phyloP scores from a whole-genome alignment of 2,113 vertebrate species.

The Pseudopodoces humilis region DNA sequence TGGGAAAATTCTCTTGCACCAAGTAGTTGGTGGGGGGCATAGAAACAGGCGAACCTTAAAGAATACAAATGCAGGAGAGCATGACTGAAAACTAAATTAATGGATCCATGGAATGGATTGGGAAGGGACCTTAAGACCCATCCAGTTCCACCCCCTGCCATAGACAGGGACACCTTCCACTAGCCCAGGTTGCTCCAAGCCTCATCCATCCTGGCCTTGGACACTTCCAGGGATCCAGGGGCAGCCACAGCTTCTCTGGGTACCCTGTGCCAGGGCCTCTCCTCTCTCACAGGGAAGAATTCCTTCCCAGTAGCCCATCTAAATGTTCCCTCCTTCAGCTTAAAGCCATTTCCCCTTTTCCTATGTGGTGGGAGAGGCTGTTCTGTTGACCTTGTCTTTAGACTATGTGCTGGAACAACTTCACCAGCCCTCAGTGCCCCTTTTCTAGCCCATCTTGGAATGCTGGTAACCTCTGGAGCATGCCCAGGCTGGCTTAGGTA shows the following conservation, averaged over 20 bases:
- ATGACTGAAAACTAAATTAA: background rate
- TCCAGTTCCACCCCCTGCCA: background rate
- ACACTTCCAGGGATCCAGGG: background rate
- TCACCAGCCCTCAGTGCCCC: background rate
- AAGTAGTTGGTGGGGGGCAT: background rate
- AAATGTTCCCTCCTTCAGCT: background rate
- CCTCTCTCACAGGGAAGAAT: rapidly evolving
- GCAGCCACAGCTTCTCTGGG: background rate
- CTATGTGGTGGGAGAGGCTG: background rate
- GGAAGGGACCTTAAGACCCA: background rate
- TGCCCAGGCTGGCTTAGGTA: background rate
- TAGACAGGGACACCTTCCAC: background rate
- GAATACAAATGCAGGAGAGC: background rate
- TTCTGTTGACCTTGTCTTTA: background rate
- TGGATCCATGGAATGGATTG: background rate
- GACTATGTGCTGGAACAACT: background rate
- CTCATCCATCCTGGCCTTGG: rapidly evolving
- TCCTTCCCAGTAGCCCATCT: background rate
- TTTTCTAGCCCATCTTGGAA: background rate
- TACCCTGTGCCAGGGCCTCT: background rate
- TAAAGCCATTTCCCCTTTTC: no score
- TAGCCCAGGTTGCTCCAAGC: rapidly evolving
- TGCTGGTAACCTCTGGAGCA: background rate
- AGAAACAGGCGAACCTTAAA: background rate
- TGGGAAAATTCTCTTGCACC: background rate